Evolutionary conservation across 2,113 vertebrate genomes (phyloP).

Genomic region (Scalopus aquaticus): DNA sequence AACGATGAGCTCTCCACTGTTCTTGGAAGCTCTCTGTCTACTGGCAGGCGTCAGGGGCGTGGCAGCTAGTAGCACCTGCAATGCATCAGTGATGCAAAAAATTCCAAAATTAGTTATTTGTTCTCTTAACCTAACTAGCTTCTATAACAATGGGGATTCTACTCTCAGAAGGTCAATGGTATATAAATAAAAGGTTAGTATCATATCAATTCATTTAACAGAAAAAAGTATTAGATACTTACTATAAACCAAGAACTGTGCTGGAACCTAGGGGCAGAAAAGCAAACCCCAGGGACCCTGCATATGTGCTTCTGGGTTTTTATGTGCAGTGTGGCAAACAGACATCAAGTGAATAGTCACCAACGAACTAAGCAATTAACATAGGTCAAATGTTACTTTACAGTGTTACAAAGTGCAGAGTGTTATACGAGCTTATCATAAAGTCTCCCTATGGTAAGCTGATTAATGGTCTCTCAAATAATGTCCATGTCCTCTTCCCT

Average conservation of each 20-base stretch:
- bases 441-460: not conserved
- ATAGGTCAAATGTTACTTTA: conserved; percentile 11
- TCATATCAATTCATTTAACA: not conserved
- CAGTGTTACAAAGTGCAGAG: not conserved
- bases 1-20: not conserved
- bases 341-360: not conserved
- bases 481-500: not conserved
- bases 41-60: not conserved
- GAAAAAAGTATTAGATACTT: not conserved
- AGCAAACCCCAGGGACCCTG: not conserved
- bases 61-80: not conserved
- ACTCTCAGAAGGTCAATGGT: not conserved
- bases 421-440: not conserved
- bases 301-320: not conserved
- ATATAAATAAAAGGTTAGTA: not conserved
- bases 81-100: not conserved
- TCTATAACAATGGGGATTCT: not conserved
- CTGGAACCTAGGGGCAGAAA: not conserved
- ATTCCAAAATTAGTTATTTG: not conserved
- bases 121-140: not conserved
- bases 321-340: not conserved
- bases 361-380: not conserved
- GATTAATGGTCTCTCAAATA: not conserved
- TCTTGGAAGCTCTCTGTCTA: conserved; percentile 1
- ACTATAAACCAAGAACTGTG: not conserved